Conservation (phyloP, 2,113 vertebrate species). For the Motacilla alba region DNA sequence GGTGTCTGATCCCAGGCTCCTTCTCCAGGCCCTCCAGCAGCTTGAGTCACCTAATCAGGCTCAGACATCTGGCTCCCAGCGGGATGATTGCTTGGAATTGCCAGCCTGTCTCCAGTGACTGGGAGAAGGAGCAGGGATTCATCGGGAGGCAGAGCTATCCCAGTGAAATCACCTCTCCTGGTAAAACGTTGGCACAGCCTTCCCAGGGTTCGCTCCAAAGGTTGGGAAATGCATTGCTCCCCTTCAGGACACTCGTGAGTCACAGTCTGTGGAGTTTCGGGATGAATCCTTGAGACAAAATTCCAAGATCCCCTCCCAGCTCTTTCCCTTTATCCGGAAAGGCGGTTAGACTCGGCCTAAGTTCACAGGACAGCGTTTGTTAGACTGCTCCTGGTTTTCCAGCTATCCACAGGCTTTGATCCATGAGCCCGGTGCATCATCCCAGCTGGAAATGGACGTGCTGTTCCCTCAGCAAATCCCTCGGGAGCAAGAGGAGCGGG, state of each 20-base stretch:
- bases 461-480: neutral
- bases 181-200: neutral
- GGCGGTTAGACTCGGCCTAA: neutral
- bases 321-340: neutral
- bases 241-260: neutral
- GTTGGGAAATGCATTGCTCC: neutral
- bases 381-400: rapidly evolving
- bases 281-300: neutral
- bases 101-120: neutral
- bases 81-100: constrained; percentile 23
- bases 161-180: neutral
- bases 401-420: neutral
- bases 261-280: neutral
- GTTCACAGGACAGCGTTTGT: neutral
- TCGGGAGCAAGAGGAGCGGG: rapidly evolving
- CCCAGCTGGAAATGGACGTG: neutral
- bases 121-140: neutral
- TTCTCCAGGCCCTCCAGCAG: constrained; percentile 27
- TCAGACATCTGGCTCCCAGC: constrained; percentile 38
- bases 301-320: neutral
- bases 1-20: neutral
- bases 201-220: neutral
- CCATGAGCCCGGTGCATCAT: neutral
- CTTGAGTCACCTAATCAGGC: constrained; percentile 47
- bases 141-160: neutral